Base-by-base conservation (phyloP, 2,888 invertebrate species). In the Acanthacorydalis orientalis region DNA sequence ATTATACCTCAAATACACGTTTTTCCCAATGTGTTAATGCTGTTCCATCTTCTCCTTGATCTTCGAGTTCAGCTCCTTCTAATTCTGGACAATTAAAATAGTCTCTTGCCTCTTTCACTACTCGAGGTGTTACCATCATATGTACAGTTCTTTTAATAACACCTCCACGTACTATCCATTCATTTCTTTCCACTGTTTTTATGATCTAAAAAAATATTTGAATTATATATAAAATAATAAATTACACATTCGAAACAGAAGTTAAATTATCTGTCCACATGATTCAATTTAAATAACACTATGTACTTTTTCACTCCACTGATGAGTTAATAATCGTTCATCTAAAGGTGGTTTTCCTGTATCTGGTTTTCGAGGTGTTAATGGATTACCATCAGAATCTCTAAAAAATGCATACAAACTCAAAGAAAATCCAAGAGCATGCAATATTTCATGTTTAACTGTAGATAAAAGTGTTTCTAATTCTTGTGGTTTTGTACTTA, bases 1-100 rank as follows among this genome's bases (percentile, higher is more conserved):
- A 14, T 37, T 37, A 63, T 59, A 92, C 93, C 77, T 98, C 98
- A 63, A 97, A 92, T 2, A 97, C 81, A 47, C 98, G 69, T 62
- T 99, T 99, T 67, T 99, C 98, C 97, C 97, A 98, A 62, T 99
- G 98, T 0, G 97, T 97, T 41, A 96, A 69, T 0, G 89, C 85
- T 0, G 98, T 98, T 0, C 98, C 98, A 55, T 96, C 92, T 12
- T 91, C 92, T 0, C 97, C 97, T 68, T 98, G 97, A 68, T 98
- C 93, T 68, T 98, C 97, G 40, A 98, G 64, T 63, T 98, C 97
- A 0, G 96, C 97, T 1, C 97, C 97, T 67, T 96, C 96, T 33
- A 98, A 65, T 37, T 73, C 68, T 0, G 79, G 70, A 60, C 96
- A 96, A 62, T 84, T 80, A 65, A 95, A 96, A 64, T 95, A 92